Conservation (phyloP, 2,797 vertebrate species). For the Alcedo atthis region DNA sequence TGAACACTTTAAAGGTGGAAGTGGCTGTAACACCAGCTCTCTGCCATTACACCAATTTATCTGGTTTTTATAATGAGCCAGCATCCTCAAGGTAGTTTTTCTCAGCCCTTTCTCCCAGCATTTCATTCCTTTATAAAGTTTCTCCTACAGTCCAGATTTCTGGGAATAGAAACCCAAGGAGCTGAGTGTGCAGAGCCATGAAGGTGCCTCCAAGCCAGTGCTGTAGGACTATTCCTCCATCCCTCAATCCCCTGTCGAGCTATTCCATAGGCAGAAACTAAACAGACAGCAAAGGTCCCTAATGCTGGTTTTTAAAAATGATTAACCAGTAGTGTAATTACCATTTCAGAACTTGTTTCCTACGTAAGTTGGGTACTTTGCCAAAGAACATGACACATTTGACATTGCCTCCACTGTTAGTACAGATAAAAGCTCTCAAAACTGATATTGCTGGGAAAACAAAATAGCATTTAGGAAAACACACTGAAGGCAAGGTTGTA, state of each 20-base stretch:
- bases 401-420: conserved; percentile 16
- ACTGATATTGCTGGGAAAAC: too few species aligned
- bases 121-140: background rate
- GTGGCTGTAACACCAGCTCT: accelerated
- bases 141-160: background rate
- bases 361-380: conserved; percentile 19
- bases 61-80: background rate
- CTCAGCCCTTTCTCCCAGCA: background rate
- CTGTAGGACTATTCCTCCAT: background rate
- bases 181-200: background rate
- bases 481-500: conserved; percentile 1
- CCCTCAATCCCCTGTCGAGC: background rate
- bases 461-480: background rate
- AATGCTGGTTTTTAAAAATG: background rate
- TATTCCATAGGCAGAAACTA: background rate
- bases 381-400: conserved; percentile 43
- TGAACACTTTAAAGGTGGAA: background rate
- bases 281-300: background rate
- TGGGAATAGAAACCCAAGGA: background rate
- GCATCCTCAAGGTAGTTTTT: background rate
- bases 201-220: background rate
- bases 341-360: conserved; percentile 31
- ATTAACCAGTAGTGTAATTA: conserved; percentile 53
- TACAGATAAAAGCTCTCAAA: conserved; percentile 10
- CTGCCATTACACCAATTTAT: background rate